phyloP scores from a whole-genome alignment of 2,113 vertebrate species.

The Lepus timidus region DNA sequence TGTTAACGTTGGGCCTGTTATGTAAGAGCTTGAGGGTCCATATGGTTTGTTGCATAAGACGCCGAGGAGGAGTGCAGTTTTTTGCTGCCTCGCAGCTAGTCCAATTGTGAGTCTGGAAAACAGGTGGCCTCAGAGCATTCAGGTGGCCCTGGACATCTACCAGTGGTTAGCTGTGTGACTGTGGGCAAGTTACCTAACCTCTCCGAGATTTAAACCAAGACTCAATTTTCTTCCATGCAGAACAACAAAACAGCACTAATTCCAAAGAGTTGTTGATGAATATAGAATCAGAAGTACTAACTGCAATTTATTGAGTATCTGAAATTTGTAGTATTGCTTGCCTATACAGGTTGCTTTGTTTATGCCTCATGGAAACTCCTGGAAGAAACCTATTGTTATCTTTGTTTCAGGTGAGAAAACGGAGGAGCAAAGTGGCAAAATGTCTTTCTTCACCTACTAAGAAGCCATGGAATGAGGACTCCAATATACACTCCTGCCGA shows the following conservation, averaged over 20 bases:
- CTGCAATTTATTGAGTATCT: background rate
- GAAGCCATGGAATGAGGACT: background rate
- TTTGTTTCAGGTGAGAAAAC: slow-evolving; percentile 37
- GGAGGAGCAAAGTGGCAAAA: background rate
- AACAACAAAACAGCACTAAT: background rate
- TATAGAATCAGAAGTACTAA: background rate
- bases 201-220: background rate
- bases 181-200: background rate
- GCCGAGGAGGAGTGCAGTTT: slow-evolving; percentile 62
- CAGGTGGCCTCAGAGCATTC: background rate
- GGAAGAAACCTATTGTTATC: background rate
- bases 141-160: background rate
- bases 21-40: slow-evolving; percentile 81
- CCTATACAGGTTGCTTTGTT: slow-evolving; percentile 24
- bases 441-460: background rate
- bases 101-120: slow-evolving; percentile 60
- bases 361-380: background rate
- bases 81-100: slow-evolving; percentile 52
- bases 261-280: background rate
- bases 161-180: background rate
- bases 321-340: background rate
- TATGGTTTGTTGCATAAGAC: slow-evolving; percentile 83
- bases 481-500: background rate
- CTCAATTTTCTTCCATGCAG: background rate
- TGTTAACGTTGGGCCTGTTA: slow-evolving; percentile 73